Percentiles rank a stretch among this genome's conserved stretches.
phyloP scores from a whole-genome alignment of 2,888 invertebrate genomes.

The Erynnis tages region DNA sequence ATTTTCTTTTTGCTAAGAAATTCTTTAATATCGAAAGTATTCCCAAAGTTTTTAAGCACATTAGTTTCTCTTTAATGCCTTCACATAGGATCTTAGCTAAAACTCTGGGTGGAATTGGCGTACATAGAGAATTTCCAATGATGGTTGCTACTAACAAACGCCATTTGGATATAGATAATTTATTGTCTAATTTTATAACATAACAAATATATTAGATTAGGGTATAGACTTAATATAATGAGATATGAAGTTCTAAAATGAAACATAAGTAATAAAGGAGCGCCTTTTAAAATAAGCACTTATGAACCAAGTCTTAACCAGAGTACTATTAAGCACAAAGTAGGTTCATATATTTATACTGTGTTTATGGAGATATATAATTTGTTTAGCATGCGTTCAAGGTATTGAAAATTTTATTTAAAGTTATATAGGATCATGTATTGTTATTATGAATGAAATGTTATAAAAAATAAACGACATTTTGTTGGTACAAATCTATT shows the following conservation, averaged over 20 bases:
- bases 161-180: conserved; percentile 24
- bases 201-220: conserved; percentile 23
- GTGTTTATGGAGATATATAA: conserved; percentile 28
- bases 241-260: conserved; percentile 16
- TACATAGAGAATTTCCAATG: not conserved
- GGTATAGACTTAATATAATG: conserved; percentile 8
- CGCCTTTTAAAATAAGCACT: conserved; percentile 29
- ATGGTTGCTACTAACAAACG: conserved; percentile 11
- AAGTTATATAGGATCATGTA: conserved; percentile 57
- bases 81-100: not conserved
- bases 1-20: not conserved
- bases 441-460: conserved; percentile 46
- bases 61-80: not conserved
- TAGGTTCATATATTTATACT: conserved; percentile 20
- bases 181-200: conserved; percentile 21
- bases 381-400: conserved; percentile 55
- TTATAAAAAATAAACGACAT: conserved; percentile 63
- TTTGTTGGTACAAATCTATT: conserved; percentile 42
- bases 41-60: not conserved
- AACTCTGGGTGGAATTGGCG: not conserved
- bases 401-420: conserved; percentile 47
- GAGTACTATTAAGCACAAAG: conserved; percentile 23
- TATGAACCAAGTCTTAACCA: conserved; percentile 29
- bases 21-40: not conserved
- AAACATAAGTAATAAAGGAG: conserved; percentile 20